These are phyloP conservation scores for Nematostella vectensis DNA, from an alignment of 92 coral and sea anemone species.

Conservation along the genomic window DNA sequence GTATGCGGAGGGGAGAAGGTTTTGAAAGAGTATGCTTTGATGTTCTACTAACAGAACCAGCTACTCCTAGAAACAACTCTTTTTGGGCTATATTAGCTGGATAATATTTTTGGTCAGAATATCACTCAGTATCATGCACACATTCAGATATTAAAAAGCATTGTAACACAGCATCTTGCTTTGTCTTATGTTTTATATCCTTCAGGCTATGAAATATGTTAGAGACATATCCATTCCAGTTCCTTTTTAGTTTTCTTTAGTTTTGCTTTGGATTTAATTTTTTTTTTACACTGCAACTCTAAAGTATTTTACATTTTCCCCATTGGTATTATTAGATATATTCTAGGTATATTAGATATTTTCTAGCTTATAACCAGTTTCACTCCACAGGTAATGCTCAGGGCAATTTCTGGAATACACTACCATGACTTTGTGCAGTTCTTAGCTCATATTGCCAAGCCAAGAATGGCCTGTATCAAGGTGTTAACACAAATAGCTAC, in stretches of 20 bases:
- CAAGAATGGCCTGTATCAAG: conserved; percentile 34
- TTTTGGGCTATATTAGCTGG: too few species aligned
- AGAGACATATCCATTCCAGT: too few species aligned
- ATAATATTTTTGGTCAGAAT: neutral
- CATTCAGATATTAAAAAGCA: neutral
- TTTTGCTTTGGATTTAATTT: too few species aligned
- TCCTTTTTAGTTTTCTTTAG: too few species aligned
- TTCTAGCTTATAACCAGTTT: too few species aligned
- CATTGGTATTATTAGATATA: too few species aligned
- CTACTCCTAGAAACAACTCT: too few species aligned
- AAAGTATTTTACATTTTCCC: too few species aligned
- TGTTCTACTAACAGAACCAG: too few species aligned
- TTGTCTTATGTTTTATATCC: neutral
- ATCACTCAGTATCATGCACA: neutral
- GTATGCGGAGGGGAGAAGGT: neutral
- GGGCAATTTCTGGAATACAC: conserved; percentile 84
- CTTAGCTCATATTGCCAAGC: conserved; percentile 44
- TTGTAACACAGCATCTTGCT: neutral
- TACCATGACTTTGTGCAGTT: conserved; percentile 60
- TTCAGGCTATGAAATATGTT: too few species aligned
- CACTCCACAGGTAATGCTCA: conserved; percentile 50
- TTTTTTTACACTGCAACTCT: neutral
- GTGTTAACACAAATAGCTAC: neutral
- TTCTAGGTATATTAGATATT: too few species aligned
- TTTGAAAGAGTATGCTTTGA: too few species aligned